Conservation (phyloP, 2,113 vertebrate genomes). For the Ptyas mucosa region DNA sequence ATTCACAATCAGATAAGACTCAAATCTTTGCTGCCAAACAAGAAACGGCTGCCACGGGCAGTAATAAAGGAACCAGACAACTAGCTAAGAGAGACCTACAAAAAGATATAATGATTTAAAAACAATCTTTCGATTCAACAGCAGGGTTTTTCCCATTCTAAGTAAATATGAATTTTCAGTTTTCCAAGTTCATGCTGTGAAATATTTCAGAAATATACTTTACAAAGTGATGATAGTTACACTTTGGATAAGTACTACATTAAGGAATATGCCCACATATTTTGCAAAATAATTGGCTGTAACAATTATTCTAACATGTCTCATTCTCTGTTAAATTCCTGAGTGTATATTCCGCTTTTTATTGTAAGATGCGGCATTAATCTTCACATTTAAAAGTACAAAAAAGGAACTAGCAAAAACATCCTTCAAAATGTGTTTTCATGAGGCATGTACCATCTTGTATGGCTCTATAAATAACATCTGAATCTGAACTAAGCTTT, state of each 20-base stretch:
- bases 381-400: conserved; percentile 10
- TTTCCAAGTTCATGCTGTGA: not conserved
- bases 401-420: conserved; percentile 30
- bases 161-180: not conserved
- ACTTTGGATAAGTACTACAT: not conserved
- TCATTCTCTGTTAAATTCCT: conserved; percentile 10
- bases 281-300: not conserved
- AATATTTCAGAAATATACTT: not conserved
- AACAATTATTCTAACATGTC: not conserved
- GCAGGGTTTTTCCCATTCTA: not conserved
- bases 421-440: conserved; percentile 30
- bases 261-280: conserved; percentile 6
- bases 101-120: not conserved
- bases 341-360: conserved; percentile 27
- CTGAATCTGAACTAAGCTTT: conserved; percentile 12
- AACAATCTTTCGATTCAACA: not conserved
- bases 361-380: not conserved
- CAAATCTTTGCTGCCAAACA: not conserved
- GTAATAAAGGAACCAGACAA: not conserved
- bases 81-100: not conserved
- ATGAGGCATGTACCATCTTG: conserved; percentile 9
- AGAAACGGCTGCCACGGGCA: not conserved
- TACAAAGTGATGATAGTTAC: not conserved
- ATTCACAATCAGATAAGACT: not conserved
- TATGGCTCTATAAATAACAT: conserved; percentile 7